Evolutionary conservation across 92 coral and sea anemone species (phyloP), one percentile per base, ranked within the genome.

Genomic region (Umimayanthus kanabou): DNA sequence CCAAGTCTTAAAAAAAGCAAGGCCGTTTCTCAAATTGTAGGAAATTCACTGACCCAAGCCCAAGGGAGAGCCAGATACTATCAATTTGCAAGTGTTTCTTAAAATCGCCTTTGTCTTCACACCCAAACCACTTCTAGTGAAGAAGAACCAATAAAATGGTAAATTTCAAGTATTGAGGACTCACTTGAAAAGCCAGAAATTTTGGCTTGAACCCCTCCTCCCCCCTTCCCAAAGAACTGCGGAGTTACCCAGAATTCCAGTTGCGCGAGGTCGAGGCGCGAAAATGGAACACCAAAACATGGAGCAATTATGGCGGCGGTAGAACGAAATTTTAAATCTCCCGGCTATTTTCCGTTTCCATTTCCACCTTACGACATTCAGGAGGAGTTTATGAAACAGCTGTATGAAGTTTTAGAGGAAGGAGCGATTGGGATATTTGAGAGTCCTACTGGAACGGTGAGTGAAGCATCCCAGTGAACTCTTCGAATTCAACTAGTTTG

Each of bases 381-480:
- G 76, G 98, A 94, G 73, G 97, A 95, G 79, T 97, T 97, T 89
- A 97, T 97, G 99, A 89, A 76, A 75, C 85, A 93, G 4, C 84
- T 97, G 57, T 97, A 95, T 85, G 83, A 73, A 18, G 98, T 95
- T 33, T 93, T 97, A 53, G 94, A 96, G 39, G 84, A 89, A 64
- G 98, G 96, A 61, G 93, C 90, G 22, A 94, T 97, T 43, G 99
- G 99, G 57, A 97, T 97, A 80, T 97, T 97, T 80, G 99, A 97
- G 79, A 97, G 99, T 73, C 99, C 99, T 5, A 97, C 99, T 22
- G 99, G 99, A 80, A 97, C 99, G 77, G 99, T 97, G 76, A 91
- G 98, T 87, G 30, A 20, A 2, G 9, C 42, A 77, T 55, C 64
- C 14, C 69, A 20, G 26, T 20, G 69, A 61, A 61, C 7, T 61